A percentile compares a stretch with the other conserved stretches of the same genome.
Conservation (phyloP, 2,888 invertebrate species). For the Rhopalosiphum nymphaeae region DNA sequence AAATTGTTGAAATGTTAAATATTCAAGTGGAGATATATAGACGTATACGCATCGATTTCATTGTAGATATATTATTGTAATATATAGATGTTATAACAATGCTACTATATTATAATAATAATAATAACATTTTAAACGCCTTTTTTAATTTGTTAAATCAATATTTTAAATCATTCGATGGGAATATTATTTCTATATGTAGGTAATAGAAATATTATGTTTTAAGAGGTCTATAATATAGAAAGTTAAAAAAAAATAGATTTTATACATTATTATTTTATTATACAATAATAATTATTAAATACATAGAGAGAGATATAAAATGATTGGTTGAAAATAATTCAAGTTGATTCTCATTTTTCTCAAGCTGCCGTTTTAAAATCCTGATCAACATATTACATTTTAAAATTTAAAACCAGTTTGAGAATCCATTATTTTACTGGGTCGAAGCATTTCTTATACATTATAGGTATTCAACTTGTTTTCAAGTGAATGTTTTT, state of each 20-base stretch:
- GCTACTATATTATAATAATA: not conserved
- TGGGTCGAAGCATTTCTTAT: slow-evolving; percentile 16
- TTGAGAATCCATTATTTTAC: slow-evolving; percentile 21
- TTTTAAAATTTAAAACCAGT: slow-evolving; percentile 21
- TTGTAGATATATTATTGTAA: not conserved
- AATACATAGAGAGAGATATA: not conserved
- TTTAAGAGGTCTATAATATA: not conserved
- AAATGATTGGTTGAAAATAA: not conserved
- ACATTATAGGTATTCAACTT: not conserved
- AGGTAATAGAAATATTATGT: not conserved
- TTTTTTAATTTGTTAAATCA: not conserved
- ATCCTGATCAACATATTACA: not conserved
- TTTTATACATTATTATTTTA: not conserved
- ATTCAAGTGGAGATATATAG: not conserved
- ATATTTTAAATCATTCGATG: not conserved
- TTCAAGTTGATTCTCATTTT: not conserved
- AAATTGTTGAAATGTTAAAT: not conserved
- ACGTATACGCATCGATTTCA: not conserved
- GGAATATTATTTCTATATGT: not conserved
- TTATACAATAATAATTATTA: not conserved
- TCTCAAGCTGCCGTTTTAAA: not conserved
- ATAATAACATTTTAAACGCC: not conserved
- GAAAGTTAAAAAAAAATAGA: not conserved
- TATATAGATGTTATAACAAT: not conserved
- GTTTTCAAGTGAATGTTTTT: slow-evolving; percentile 26